Percentiles rank a stretch among this genome's conserved stretches.
phyloP scores from a whole-genome alignment of 2,888 invertebrate species.

The Busseola fusca region DNA sequence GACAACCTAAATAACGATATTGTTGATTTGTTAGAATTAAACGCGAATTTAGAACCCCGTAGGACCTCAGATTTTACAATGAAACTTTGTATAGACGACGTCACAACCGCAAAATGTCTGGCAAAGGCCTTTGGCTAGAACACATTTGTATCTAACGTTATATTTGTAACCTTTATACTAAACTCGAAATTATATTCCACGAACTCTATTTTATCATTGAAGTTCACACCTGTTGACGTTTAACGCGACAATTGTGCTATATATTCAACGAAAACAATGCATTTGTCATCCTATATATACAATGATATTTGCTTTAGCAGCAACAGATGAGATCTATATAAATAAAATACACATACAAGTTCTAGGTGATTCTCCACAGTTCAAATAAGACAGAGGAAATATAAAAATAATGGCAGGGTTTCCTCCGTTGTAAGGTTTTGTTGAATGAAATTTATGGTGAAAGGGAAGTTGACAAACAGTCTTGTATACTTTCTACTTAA shows the following conservation, averaged over 20 bases:
- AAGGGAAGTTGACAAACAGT: neutral
- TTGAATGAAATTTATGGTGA: neutral
- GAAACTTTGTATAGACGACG: conserved; percentile 2
- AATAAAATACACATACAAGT: neutral
- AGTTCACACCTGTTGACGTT: conserved; percentile 40
- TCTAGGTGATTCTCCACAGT: neutral
- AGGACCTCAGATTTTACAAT: neutral
- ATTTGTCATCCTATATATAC: conserved; percentile 18
- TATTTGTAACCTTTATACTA: conserved; percentile 20
- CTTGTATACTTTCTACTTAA: conserved; percentile 9
- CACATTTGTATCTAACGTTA: neutral
- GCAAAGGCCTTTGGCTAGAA: conserved; percentile 10
- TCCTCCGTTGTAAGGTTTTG: neutral
- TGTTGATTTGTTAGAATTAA: neutral
- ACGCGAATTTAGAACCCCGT: neutral
- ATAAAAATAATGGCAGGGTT: neutral
- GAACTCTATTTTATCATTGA: conserved; percentile 17
- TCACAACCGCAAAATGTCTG: conserved; percentile 9
- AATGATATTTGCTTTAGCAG: conserved; percentile 16
- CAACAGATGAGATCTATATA: conserved; percentile 37
- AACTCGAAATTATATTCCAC: conserved; percentile 23
- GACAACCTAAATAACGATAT: neutral
- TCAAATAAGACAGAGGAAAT: neutral
- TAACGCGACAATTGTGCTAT: conserved; percentile 33
- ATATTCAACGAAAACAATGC: conserved; percentile 37